Percentiles rank a stretch among this genome's conserved stretches.
These are phyloP conservation scores for Molossus alvarezi DNA, from an alignment of 2,797 vertebrate genomes.

Conservation along the genomic window DNA sequence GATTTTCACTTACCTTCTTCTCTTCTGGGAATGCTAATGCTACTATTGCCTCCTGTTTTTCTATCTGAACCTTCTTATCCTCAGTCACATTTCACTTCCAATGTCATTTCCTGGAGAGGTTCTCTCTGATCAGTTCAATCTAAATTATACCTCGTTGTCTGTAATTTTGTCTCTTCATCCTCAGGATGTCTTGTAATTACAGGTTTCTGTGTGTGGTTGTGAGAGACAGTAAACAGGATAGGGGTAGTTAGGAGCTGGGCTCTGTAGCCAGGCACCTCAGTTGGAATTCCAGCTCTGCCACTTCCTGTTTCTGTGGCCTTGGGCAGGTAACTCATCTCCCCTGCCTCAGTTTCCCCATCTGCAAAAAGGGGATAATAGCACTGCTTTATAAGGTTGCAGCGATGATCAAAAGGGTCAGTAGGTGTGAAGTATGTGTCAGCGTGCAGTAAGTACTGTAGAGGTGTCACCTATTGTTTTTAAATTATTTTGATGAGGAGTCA, in stretches of 20 bases:
- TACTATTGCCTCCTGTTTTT: neutral
- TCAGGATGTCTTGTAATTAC: slow-evolving; percentile 54
- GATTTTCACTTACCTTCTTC: fast-evolving
- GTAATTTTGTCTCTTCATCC: neutral
- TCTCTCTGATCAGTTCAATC: neutral
- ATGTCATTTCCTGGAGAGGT: slow-evolving; percentile 48
- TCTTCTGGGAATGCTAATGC: neutral
- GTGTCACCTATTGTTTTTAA: neutral
- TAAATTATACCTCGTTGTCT: neutral
- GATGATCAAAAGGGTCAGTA: neutral
- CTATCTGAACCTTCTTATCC: neutral
- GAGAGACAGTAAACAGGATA: slow-evolving; percentile 13
- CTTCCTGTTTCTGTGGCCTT: slow-evolving; percentile 33
- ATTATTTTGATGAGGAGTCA: neutral
- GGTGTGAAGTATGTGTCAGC: neutral
- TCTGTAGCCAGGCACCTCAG: neutral
- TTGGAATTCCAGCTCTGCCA: neutral
- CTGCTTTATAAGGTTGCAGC: neutral
- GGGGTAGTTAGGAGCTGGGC: neutral
- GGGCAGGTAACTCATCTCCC: slow-evolving; percentile 58
- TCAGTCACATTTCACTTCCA: neutral
- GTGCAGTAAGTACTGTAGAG: fast-evolving
- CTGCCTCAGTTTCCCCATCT: slow-evolving; percentile 41
- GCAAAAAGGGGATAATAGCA: slow-evolving; percentile 16
- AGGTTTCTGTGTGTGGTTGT: neutral